Base-by-base conservation (phyloP, 2,888 invertebrate genomes). In the Rugalucina vietnamica region DNA sequence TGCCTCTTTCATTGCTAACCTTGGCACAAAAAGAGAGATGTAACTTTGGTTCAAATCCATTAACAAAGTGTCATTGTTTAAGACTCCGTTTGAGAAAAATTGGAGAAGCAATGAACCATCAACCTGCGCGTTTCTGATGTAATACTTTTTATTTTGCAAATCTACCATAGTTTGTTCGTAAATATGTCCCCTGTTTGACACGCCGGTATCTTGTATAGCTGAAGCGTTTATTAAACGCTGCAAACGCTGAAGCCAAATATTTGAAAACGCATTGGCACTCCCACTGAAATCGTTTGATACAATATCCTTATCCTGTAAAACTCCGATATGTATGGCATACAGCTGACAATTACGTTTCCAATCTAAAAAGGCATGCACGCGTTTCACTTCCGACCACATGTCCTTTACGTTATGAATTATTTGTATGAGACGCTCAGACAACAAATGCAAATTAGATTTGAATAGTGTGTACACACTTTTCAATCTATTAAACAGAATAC, bases 301-400 rank as follows among this genome's bases (percentile, higher is more conserved):
- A 14, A 91, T 91, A 72, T 91, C 78, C 74, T 92, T 92, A 60
- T 93, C 92, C 93, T 92, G 92, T 0, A 92, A 92, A 29, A 92
- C 90, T 3, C 92, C 79, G 1, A 80, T 90, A 37, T 91, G 78
- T 0, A 91, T 72, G 18, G 88, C 85, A 75, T 90, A 92, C 36
- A 83, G 83, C 81, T 93, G 93, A 77, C 88, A 92, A 14, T 85
- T 79, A 24, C 89, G 87, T n/a, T 91, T 77, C 24, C 87, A 76
- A 0, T 85, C 82, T 80, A 91, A 91, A 14, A 32, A 77, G 12
- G 72, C 36, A 78, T 87, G 91, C 0, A 81, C 80, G 1, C 39
- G 29, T 29, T 73, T 76, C 36, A 88, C 88, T 34, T 79, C 79
- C 18, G 79, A 69, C 29, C 79, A 86, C 8, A 90, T 79, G 0